phyloP scores from a whole-genome alignment of 2,797 vertebrate species.

The Dromococcyx pavoninus region DNA sequence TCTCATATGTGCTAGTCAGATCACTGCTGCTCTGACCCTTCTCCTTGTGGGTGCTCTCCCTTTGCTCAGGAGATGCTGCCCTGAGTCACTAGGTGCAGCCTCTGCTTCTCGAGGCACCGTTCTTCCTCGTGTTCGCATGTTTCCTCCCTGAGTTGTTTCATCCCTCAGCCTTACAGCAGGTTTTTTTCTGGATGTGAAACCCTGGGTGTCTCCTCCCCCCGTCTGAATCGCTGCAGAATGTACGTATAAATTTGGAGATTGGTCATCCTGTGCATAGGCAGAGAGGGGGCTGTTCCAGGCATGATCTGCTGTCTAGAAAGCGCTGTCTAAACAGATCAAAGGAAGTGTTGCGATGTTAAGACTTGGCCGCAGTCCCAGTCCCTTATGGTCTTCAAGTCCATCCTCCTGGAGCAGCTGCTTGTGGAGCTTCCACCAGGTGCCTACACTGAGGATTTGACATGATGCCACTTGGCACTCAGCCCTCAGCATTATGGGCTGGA shows the following conservation, averaged over 20 bases:
- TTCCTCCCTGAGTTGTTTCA: background rate
- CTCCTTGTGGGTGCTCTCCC: background rate
- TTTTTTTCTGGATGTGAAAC: background rate
- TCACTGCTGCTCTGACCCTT: background rate
- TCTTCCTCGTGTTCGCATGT: background rate
- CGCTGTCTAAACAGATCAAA: constrained; percentile 45
- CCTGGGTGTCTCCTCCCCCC: background rate
- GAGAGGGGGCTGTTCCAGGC: constrained; percentile 15
- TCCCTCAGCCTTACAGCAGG: background rate
- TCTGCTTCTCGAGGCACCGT: background rate
- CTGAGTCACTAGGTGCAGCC: background rate
- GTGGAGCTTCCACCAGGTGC: constrained; percentile 56
- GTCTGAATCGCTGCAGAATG: background rate
- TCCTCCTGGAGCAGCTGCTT: constrained; percentile 54
- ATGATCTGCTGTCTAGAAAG: constrained; percentile 46
- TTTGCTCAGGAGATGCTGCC: background rate
- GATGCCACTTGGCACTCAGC: constrained; percentile 41
- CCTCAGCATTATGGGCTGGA: background rate
- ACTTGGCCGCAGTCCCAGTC: constrained; percentile 11
- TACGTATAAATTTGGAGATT: background rate
- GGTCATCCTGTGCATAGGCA: background rate
- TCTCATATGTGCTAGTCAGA: background rate
- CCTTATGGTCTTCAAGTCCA: constrained; percentile 18
- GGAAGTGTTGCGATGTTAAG: background rate
- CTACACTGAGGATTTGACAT: constrained; percentile 37